Conservation (phyloP, 2,113 vertebrate species). For the Tichodroma muraria region DNA sequence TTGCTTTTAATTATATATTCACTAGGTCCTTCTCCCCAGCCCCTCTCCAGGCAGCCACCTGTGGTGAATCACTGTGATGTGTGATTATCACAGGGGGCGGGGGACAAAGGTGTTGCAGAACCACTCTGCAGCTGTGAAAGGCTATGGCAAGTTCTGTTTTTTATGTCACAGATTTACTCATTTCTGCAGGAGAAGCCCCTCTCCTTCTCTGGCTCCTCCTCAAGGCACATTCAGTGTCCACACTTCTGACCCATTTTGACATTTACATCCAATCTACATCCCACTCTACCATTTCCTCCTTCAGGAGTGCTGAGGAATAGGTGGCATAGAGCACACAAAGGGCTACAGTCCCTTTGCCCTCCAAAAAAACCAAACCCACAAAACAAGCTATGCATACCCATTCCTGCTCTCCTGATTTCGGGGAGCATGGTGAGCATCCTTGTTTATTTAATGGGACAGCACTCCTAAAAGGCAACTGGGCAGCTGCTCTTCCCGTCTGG, state of each 20-base stretch:
- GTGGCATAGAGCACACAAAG: background rate
- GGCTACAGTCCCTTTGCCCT: background rate
- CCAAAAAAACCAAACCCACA: background rate
- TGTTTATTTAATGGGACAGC: background rate
- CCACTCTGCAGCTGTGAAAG: background rate
- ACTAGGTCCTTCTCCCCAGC: background rate
- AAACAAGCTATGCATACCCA: background rate
- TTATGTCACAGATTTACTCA: background rate
- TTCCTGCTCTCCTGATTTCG: background rate
- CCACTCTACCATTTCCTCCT: background rate
- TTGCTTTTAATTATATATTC: slow-evolving; percentile 31
- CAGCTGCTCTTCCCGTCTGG: background rate
- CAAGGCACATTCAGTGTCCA: background rate
- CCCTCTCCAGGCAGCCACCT: background rate
- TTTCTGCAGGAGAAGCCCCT: background rate
- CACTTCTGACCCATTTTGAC: background rate
- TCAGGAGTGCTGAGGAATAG: background rate
- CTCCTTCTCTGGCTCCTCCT: background rate
- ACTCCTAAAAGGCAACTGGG: background rate
- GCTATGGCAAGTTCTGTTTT: background rate
- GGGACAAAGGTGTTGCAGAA: background rate
- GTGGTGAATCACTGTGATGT: background rate
- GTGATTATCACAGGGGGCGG: background rate
- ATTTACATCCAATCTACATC: background rate
- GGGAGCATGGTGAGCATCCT: background rate